These are phyloP conservation scores for Drosophila paramelanica DNA, from an alignment of 2,888 invertebrate genomes.

Conservation along the genomic window DNA sequence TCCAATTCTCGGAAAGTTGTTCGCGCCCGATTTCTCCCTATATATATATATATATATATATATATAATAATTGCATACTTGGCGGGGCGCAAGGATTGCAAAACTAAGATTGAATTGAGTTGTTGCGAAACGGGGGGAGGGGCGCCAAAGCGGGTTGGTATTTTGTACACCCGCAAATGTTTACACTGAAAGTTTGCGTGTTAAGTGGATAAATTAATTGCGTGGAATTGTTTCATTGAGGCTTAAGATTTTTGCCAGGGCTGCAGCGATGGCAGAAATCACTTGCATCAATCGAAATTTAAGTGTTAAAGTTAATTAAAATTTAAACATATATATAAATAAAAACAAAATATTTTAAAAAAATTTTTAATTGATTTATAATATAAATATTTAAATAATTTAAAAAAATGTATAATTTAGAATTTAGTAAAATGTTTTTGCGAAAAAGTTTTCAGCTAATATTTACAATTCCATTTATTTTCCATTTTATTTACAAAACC, in stretches of 20 bases:
- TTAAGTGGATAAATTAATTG: conserved; percentile 79
- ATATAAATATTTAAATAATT: too few species aligned
- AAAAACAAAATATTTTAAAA: too few species aligned
- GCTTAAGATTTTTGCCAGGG: conserved; percentile 48
- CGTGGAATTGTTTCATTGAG: conserved; percentile 68
- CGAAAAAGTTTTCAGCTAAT: neutral
- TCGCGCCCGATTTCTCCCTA: conserved; percentile 59
- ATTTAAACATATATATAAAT: too few species aligned
- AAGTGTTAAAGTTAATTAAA: too few species aligned
- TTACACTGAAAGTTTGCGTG: conserved; percentile 77
- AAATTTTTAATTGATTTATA: too few species aligned
- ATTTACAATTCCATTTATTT: neutral
- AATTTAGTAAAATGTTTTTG: neutral
- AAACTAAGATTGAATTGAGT: conserved; percentile 23
- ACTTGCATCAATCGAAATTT: too few species aligned
- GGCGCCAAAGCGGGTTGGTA: neutral
- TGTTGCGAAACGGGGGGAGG: neutral
- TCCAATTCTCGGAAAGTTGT: conserved; percentile 26
- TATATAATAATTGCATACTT: conserved; percentile 74
- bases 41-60: too few species aligned
- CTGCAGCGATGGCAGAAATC: neutral
- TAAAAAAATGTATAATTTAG: too few species aligned
- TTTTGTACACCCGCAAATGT: conserved; percentile 53
- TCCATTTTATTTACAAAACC: neutral
- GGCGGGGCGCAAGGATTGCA: conserved; percentile 41